Evolutionary conservation across 2,113 vertebrate genomes (phyloP), one percentile per base, ranked within the genome.

Genomic region (Rhinoderma darwinii): DNA sequence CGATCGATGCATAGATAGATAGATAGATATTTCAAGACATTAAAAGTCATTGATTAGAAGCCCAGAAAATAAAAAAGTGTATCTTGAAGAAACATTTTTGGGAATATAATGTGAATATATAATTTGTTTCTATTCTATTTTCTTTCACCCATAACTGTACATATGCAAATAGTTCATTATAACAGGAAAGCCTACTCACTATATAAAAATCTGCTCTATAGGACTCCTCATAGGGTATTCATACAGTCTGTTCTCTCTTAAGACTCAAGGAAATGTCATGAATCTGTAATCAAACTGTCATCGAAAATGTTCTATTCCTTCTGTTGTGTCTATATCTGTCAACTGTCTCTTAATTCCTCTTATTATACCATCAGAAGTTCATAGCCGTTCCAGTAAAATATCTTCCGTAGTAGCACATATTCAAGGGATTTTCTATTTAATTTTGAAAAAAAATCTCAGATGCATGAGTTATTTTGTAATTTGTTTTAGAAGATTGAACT

Each of bases 221-320:
- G 47, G 51, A 79, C 11, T 56, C 32, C 18, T 80, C 75, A 50
- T 77, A 41, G 54, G 54, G 37, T 61, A 79, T 79, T 79, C 51
- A 59, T 41, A 80, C 78, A 80, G 11, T 59, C 35, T 80, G 78
- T 80, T 80, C 78, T 61, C 54, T 61, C 37, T n/a, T 20, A 80
- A 80, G 10, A 41, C 35, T 59, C 78, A 80, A 80, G 54, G 35
- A 80, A 80, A 80, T 80, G 78, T 80, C 78, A 80, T 59, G 18
- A 61, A 80, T 39, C 32, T 80, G 78, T 80, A 80, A 80, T 80
- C 78, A 80, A 80, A 35, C 37, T 80, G 78, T 80, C 78, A 80
- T 14, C n/a, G 76, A 80, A 61, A 77, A 39, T 61, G 54, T 41
- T 81, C 59, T 39, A 43, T 61, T 25, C 54, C 78, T 43, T 63